Percentiles rank a stretch among this genome's conserved stretches.
These are phyloP conservation scores for Schizaphis graminum DNA, from an alignment of 2,888 invertebrate species.

Conservation along the genomic window DNA sequence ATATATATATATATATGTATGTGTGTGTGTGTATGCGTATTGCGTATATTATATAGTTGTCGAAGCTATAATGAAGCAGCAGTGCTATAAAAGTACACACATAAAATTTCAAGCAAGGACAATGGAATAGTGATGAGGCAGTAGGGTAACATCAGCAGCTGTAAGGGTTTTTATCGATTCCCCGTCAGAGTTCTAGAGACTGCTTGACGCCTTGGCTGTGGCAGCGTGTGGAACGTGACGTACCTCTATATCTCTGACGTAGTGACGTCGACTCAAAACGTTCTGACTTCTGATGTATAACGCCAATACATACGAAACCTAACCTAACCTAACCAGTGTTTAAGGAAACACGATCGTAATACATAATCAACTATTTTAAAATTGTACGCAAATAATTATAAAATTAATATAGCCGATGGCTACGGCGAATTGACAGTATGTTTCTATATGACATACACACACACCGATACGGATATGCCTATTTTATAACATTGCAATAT, in stretches of 20 bases:
- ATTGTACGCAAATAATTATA: background rate
- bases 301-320: background rate
- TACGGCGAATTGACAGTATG: background rate
- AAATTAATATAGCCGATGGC: no score
- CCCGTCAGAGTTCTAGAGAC: constrained; percentile 50
- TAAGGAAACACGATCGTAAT: background rate
- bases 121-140: background rate
- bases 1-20: no score
- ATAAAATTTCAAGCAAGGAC: background rate
- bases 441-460: background rate
- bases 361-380: background rate
- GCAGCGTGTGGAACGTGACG: constrained; percentile 4
- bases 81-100: background rate
- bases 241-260: constrained; percentile 3
- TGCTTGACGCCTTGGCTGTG: constrained; percentile 62
- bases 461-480: background rate
- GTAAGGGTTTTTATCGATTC: constrained; percentile 63
- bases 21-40: background rate
- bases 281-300: background rate
- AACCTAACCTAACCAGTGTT: background rate
- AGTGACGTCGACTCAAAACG: background rate
- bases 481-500: background rate
- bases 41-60: background rate
- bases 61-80: background rate
- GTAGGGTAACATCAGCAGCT: constrained; percentile 11